Percentiles rank a stretch among this genome's conserved stretches.
phyloP scores from a whole-genome alignment of 2,113 vertebrate species.

The Scortum barcoo region DNA sequence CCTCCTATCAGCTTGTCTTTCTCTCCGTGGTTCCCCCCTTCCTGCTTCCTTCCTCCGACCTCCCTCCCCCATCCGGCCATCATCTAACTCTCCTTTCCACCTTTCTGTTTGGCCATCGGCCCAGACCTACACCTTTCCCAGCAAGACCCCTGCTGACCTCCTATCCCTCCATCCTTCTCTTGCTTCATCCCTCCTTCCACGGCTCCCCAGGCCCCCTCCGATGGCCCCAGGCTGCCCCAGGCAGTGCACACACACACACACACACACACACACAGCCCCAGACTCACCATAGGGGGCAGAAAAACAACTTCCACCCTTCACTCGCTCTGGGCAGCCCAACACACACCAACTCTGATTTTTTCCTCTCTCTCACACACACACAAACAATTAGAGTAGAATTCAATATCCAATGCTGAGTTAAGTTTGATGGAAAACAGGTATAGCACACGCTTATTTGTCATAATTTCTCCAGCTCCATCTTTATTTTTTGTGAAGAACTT shows the following conservation, averaged over 20 bases:
- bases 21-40: neutral
- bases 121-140: conserved; percentile 80
- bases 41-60: neutral
- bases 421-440: conserved; percentile 34
- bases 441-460: neutral
- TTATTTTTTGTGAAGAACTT: conserved; percentile 10
- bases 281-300: conserved; percentile 84
- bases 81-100: conserved; percentile 56
- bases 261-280: conserved; percentile 72
- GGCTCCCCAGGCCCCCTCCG: conserved; percentile 81
- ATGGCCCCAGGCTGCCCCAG: conserved; percentile 82
- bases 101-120: conserved; percentile 76
- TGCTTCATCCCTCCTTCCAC: conserved; percentile 70
- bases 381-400: conserved; percentile 56
- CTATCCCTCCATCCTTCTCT: conserved; percentile 66
- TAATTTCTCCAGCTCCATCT: conserved; percentile 1
- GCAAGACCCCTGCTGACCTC: conserved; percentile 76
- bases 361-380: conserved; percentile 26
- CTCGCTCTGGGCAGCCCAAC: conserved; percentile 81
- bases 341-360: conserved; percentile 57
- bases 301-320: conserved; percentile 87
- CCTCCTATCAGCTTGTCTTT: neutral
- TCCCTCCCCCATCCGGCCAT: neutral
- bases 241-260: conserved; percentile 29
- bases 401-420: conserved; percentile 18